These are phyloP conservation scores for Samia ricini DNA, from an alignment of 1,140 invertebrate genomes.

Conservation along the genomic window DNA sequence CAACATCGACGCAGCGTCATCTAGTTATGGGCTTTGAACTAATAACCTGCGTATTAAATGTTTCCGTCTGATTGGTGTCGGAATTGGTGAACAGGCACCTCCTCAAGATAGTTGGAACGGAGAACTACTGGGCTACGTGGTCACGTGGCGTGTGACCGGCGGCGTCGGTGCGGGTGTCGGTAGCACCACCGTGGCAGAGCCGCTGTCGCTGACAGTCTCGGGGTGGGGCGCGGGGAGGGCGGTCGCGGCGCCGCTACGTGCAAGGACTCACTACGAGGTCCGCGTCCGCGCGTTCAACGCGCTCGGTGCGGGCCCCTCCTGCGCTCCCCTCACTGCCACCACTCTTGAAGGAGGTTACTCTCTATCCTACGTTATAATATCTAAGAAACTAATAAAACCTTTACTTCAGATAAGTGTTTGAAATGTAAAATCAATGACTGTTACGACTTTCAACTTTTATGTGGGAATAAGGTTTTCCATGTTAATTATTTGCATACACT, in stretches of 20 bases:
- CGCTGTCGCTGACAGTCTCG: slow-evolving; percentile 75
- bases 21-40: no score
- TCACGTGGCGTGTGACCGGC: slow-evolving; percentile 79
- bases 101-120: slow-evolving; percentile 89
- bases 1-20: no score
- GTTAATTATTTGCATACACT: no score
- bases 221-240: slow-evolving; percentile 82
- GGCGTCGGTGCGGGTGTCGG: background rate
- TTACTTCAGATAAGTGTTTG: no score
- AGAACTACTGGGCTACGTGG: slow-evolving; percentile 88
- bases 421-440: no score
- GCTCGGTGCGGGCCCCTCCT: slow-evolving; percentile 89
- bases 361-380: background rate
- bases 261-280: slow-evolving; percentile 91
- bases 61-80: no score
- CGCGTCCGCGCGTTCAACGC: slow-evolving; percentile 91
- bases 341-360: slow-evolving; percentile 90
- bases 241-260: slow-evolving; percentile 90
- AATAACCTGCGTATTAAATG: no score
- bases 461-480: no score
- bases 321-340: slow-evolving; percentile 84
- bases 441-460: no score
- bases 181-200: background rate
- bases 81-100: slow-evolving; percentile 79
- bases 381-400: background rate